A percentile compares a stretch with the other conserved stretches of the same genome.
phyloP scores from a whole-genome alignment of 2,113 vertebrate species.

The Sterrhoptilus dennistouni region DNA sequence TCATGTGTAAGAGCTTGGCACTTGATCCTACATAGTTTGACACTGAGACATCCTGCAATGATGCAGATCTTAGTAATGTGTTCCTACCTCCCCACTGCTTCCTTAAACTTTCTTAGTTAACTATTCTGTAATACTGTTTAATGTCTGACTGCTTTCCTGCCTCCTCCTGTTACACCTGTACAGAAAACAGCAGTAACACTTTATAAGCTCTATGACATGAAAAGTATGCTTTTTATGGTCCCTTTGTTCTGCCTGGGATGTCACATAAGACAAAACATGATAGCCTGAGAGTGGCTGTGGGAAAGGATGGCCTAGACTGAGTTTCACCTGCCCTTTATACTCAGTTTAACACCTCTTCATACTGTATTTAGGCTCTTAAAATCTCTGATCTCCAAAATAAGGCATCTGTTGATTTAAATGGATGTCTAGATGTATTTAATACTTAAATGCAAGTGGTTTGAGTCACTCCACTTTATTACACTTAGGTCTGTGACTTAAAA shows the following conservation, averaged over 20 bases:
- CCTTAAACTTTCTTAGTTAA: not conserved
- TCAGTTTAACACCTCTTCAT: not conserved
- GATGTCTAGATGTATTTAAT: not conserved
- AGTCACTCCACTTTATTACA: not conserved
- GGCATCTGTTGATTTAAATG: not conserved
- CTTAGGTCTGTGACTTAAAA: not conserved
- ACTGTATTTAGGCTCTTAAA: not conserved
- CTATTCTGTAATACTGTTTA: not conserved
- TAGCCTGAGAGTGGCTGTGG: not conserved
- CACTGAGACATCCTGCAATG: not conserved
- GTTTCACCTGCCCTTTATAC: not conserved
- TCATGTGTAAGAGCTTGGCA: not conserved
- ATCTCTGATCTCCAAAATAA: not conserved
- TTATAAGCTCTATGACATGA: not conserved
- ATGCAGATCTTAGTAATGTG: not conserved
- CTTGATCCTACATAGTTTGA: not conserved
- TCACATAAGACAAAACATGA: accelerated
- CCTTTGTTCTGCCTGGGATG: not conserved
- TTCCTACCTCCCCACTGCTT: not conserved
- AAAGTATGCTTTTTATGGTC: not conserved
- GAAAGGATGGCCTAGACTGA: not conserved
- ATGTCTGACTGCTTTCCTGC: not conserved
- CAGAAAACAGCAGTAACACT: not conserved
- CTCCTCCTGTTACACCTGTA: not conserved
- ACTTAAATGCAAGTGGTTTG: not conserved